Evolutionary conservation across 2,888 invertebrate species (phyloP), one percentile per base, ranked within the genome.

Genomic region (Thalpophila matura): DNA sequence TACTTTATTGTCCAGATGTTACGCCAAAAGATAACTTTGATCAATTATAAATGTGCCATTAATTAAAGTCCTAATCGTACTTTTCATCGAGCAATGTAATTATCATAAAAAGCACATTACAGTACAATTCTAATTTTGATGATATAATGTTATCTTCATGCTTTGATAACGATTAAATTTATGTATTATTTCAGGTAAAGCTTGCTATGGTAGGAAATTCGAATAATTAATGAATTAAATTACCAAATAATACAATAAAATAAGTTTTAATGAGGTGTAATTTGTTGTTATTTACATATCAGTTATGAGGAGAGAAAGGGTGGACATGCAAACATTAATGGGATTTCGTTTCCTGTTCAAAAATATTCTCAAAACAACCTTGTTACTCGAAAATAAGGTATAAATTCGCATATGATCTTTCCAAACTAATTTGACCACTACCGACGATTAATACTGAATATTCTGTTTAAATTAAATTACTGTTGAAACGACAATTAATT

Each of bases 91-190:
- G 82, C 69, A 59, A 73, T 61, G 71, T 45, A 74, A 87, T 86
- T 89, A 86, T 77, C 86, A 89, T 88, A 88, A 86, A 89, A 86
- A 81, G 65, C 64, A 82, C 85, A 86, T 89, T 84, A 84, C 69
- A 65, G 77, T 31, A 69, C 47, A 67, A 76, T 75, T 80, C 82
- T 84, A 85, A 88, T 86, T 85, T 42, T 82, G 84, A 86, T 82
- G 82, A 73, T 76, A 73, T 77, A 75, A 75, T 81, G 79, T 84
- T 84, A 86, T 82, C 73, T 69, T 78, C 56, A 77, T 68, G 66
- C 61, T 68, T 63, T 80, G 87, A 88, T 86, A 85, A 81, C 80
- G 77, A 65, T 77, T 61, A 70, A 83, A 87, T 86, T 86, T 83
- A 84, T 81, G 63, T 71, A 59, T 67, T 77, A 77, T 77, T 73